Conservation (phyloP, 2,888 invertebrate genomes). For the Lepeophtheirus nordmannii region DNA sequence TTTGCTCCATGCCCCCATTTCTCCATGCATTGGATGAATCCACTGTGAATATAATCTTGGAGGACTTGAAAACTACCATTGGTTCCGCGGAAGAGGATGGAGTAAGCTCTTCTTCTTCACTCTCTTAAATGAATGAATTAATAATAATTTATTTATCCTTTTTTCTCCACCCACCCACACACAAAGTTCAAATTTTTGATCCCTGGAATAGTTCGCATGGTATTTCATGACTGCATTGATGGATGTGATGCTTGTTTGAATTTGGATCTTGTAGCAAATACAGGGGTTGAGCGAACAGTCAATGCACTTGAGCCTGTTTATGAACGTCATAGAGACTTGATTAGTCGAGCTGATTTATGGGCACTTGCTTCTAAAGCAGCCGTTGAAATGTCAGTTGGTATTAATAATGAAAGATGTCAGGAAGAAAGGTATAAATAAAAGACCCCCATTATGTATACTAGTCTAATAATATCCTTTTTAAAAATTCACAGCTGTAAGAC, state of each 20-base stretch:
- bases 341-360: constrained; percentile 20
- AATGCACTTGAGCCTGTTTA: not conserved
- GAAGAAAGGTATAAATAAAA: not conserved
- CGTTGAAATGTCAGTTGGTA: not conserved
- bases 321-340: not conserved
- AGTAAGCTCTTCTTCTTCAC: not conserved
- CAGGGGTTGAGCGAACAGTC: not conserved
- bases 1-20: not conserved
- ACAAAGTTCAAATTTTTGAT: not conserved
- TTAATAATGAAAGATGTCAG: not conserved
- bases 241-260: constrained; percentile 18
- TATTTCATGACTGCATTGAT: constrained; percentile 11
- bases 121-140: not conserved
- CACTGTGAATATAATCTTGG: not conserved
- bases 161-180: too few relatives aligned
- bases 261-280: not conserved
- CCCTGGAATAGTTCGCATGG: not conserved
- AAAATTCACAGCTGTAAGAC: not conserved
- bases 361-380: constrained; percentile 6
- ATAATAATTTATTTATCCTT: not conserved
- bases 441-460: not conserved
- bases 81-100: not conserved
- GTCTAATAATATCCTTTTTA: too few relatives aligned
- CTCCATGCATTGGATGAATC: not conserved
- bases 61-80: not conserved